phyloP scores from a whole-genome alignment of 2,888 invertebrate genomes.

The Drosophila leonis region DNA sequence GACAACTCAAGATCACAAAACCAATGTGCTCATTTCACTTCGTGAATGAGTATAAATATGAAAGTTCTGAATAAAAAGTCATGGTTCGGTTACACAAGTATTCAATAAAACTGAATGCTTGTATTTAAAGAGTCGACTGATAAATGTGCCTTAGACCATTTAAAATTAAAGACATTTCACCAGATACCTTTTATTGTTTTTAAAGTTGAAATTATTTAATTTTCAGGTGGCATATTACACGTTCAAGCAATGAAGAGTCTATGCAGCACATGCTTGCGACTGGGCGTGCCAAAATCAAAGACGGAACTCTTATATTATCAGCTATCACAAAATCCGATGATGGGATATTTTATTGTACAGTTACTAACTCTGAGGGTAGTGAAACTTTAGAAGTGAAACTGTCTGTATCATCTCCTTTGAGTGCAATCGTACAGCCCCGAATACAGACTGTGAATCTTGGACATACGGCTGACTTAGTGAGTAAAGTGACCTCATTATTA shows the following conservation, averaged over 20 bases:
- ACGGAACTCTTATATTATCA: constrained; percentile 86
- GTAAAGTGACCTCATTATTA: constrained; percentile 56
- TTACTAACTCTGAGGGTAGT: constrained; percentile 87
- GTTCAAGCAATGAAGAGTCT: constrained; percentile 86
- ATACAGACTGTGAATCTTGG: constrained; percentile 92
- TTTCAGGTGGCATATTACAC: constrained; percentile 86
- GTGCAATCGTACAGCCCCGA: constrained; percentile 91
- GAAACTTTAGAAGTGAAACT: constrained; percentile 87
- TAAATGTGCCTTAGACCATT: no score
- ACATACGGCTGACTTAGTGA: constrained; percentile 91
- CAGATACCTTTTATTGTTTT: no score
- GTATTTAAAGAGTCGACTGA: no score
- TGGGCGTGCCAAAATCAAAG: constrained; percentile 86
- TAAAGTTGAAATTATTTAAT: no score
- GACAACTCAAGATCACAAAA: no score
- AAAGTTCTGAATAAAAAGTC: no score
- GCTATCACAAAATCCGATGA: constrained; percentile 86
- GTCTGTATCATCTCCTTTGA: constrained; percentile 89
- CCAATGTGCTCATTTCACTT: no score
- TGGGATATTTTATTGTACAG: constrained; percentile 87
- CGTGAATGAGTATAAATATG: no score
- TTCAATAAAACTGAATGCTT: no score
- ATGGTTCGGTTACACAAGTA: no score
- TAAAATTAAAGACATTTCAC: no score
- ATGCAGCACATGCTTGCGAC: constrained; percentile 85